These are phyloP conservation scores for Perca flavescens DNA, from an alignment of 2,113 vertebrate species.

Conservation along the genomic window DNA sequence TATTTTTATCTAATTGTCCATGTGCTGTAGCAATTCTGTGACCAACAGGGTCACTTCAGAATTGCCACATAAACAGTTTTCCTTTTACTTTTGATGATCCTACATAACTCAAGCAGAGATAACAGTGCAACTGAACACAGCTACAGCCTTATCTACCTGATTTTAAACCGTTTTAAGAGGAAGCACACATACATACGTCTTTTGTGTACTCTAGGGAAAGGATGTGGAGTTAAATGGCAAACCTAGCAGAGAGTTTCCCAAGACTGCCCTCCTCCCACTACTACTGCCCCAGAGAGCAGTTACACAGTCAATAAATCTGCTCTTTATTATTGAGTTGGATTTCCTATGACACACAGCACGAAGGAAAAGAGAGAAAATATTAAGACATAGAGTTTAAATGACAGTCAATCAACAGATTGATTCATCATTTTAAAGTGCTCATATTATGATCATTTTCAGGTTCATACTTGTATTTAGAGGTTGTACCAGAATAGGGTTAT, in stretches of 20 bases:
- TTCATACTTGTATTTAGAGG: too few relatives aligned
- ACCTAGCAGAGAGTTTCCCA: slow-evolving; percentile 64
- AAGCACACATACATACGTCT: slow-evolving; percentile 49
- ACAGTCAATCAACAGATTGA: not conserved
- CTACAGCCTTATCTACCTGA: slow-evolving; percentile 66
- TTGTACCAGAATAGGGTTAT: too few relatives aligned
- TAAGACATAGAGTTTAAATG: not conserved
- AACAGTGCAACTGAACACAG: slow-evolving; percentile 28
- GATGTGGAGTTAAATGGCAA: slow-evolving; percentile 69
- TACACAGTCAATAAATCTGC: slow-evolving; percentile 28
- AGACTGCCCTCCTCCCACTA: slow-evolving; percentile 19
- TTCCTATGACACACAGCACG: slow-evolving; percentile 11
- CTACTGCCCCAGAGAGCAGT: not conserved
- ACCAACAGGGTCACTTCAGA: slow-evolving; percentile 41
- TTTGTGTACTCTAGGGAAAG: slow-evolving; percentile 52
- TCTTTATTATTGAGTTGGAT: slow-evolving; percentile 35
- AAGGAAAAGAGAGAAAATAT: not conserved
- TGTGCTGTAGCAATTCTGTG: not conserved
- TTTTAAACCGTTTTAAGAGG: slow-evolving; percentile 55
- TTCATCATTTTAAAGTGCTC: not conserved
- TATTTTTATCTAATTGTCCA: slow-evolving; percentile 29
- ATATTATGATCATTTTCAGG: too few relatives aligned
- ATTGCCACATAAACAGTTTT: slow-evolving; percentile 51
- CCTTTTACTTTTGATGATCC: slow-evolving; percentile 62
- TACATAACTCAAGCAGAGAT: slow-evolving; percentile 46